Evolutionary conservation across 1,140 invertebrate genomes (phyloP).

Genomic region (Littorina saxatilis): DNA sequence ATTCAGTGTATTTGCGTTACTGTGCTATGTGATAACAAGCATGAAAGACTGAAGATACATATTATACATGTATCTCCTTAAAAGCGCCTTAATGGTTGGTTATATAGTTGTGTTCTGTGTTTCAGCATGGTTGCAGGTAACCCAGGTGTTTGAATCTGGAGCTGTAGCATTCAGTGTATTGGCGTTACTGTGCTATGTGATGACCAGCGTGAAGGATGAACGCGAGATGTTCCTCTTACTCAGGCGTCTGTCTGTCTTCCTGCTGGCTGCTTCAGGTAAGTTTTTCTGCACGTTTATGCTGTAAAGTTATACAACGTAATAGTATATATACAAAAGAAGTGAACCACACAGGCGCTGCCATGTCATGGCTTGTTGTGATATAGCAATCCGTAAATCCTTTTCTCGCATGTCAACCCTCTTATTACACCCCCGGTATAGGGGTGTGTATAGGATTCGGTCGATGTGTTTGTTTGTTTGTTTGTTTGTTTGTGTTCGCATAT

Average conservation of each 20-base stretch:
- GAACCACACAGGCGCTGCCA: too few species aligned
- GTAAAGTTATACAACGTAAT: too few species aligned
- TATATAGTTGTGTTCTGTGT: background rate
- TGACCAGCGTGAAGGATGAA: background rate
- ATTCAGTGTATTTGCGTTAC: background rate
- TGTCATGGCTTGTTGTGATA: too few species aligned
- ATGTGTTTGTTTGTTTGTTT: too few species aligned
- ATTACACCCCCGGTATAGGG: too few species aligned
- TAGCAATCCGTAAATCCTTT: too few species aligned
- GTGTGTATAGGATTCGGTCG: too few species aligned
- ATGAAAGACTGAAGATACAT: background rate
- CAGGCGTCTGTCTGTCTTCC: slow-evolving; percentile 20
- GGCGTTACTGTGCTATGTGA: background rate
- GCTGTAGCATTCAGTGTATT: slow-evolving; percentile 15
- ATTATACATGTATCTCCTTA: too few species aligned
- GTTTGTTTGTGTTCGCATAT: too few species aligned
- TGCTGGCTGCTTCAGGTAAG: slow-evolving; percentile 25
- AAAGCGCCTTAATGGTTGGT: too few species aligned
- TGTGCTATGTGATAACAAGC: background rate
- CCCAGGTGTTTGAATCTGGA: slow-evolving; percentile 33
- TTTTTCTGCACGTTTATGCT: background rate
- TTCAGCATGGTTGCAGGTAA: slow-evolving; percentile 39
- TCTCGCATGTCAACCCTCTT: too few species aligned
- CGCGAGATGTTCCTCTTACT: slow-evolving; percentile 8
- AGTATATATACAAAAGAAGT: too few species aligned